Base-by-base conservation (phyloP, 2,888 invertebrate genomes). In the Nomada fabriciana region DNA sequence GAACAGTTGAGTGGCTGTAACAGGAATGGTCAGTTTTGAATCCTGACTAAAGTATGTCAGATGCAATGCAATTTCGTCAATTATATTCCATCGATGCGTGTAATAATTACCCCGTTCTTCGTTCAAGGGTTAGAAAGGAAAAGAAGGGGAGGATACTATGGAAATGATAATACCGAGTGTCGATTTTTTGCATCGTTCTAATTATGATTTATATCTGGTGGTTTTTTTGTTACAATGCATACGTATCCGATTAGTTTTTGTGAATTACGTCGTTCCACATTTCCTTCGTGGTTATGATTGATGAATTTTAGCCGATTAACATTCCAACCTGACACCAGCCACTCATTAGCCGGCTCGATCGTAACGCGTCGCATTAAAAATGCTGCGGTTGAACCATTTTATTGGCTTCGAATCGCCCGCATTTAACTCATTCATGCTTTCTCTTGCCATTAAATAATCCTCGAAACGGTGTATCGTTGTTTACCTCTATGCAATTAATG, bases 211-310 rank as follows among this genome's bases (percentile, higher is more conserved):
- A 87, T 88, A 81, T 83, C 80, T 82, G 79, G 74, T 83, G 76
- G 65, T 76, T 77, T 76, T 82, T 82, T 80, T 67, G 72, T 83
- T 84, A 74, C 79, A 86, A 86, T 67, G 82, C 84, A 67, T 70
- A 81, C 82, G 76, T 87, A 79, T 88, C 86, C 87, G 89, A 88
- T 88, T 88, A 86, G 89, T 88, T 88, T 88, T 88, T 86, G 89
- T 88, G 89, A 88, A 88, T 88, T 87, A 87, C 88, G 86, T 88
- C 88, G 87, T 88, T 88, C 88, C 84, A 88, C 84, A 87, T 88
- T 89, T 89, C 83, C 88, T 82, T 72, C 70, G 86, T 50, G 50
- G 61, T 36, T 77, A 70, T 88, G 88, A 88, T 88, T 89, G 88
- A 88, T 88, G 88, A 87, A 87, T 89, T 86, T 86, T 63, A 67